phyloP scores from a whole-genome alignment of 2,888 invertebrate genomes.

The Lithosia quadra region DNA sequence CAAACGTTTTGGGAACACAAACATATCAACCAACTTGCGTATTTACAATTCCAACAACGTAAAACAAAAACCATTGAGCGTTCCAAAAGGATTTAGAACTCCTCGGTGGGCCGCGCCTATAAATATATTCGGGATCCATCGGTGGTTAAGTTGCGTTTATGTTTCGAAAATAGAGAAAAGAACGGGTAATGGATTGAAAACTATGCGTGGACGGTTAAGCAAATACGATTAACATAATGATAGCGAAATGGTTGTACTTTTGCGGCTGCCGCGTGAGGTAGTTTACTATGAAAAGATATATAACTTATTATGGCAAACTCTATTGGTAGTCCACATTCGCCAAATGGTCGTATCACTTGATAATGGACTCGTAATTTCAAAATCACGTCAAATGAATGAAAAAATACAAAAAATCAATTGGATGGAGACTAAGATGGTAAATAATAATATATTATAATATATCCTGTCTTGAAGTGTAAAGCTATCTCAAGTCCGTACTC shows the following conservation, averaged over 20 bases:
- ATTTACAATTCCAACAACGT: slow-evolving; percentile 63
- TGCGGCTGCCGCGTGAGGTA: background rate
- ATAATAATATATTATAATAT: too few relatives aligned
- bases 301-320: background rate
- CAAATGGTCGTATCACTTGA: too few relatives aligned
- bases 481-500: too few relatives aligned
- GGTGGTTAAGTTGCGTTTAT: slow-evolving; percentile 38
- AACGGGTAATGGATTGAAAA: slow-evolving; percentile 25
- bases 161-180: slow-evolving; percentile 22
- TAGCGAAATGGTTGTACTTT: slow-evolving; percentile 7
- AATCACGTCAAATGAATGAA: too few relatives aligned
- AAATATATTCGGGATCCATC: slow-evolving; percentile 58
- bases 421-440: too few relatives aligned
- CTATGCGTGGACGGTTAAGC: slow-evolving; percentile 8
- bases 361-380: too few relatives aligned
- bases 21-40: slow-evolving; percentile 61
- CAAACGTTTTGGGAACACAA: slow-evolving; percentile 54
- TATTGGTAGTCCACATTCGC: background rate
- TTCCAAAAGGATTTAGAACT: slow-evolving; percentile 63
- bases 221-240: slow-evolving; percentile 9
- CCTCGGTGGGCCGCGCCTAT: slow-evolving; percentile 61
- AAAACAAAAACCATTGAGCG: slow-evolving; percentile 58
- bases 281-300: background rate
- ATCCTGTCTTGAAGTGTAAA: too few relatives aligned
- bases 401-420: too few relatives aligned